Evolutionary conservation across 2,113 vertebrate species (phyloP).

Genomic region (Nansenia antarctica): DNA sequence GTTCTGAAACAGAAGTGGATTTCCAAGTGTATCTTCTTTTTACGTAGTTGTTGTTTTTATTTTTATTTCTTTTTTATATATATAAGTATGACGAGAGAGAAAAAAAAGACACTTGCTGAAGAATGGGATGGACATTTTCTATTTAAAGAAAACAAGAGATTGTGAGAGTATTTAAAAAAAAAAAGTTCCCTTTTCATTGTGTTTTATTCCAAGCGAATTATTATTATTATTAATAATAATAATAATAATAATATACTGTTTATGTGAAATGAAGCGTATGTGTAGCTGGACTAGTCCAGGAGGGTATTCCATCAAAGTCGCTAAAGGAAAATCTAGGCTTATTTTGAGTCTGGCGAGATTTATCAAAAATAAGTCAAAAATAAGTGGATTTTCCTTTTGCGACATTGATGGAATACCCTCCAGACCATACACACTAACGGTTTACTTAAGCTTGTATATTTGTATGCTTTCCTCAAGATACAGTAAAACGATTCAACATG

Average conservation of each 20-base stretch:
- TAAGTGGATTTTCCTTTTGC: no score
- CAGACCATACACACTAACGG: slow-evolving; percentile 44
- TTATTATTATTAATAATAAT: slow-evolving; percentile 47
- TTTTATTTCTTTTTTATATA: slow-evolving; percentile 36
- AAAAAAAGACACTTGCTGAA: slow-evolving; percentile 43
- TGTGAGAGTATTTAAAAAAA: slow-evolving; percentile 74
- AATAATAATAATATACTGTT: no score
- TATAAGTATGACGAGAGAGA: slow-evolving; percentile 20
- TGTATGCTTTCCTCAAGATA: neutral
- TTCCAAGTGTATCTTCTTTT: slow-evolving; percentile 34
- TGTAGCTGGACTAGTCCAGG: slow-evolving; percentile 44
- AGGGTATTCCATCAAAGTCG: no score
- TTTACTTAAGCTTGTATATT: slow-evolving; percentile 35
- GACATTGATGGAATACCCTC: no score
- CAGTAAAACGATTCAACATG: slow-evolving; percentile 7
- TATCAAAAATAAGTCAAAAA: no score
- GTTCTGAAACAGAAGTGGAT: slow-evolving; percentile 16
- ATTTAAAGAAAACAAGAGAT: slow-evolving; percentile 72
- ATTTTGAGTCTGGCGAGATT: no score
- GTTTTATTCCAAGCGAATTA: slow-evolving; percentile 65
- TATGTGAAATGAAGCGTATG: slow-evolving; percentile 37
- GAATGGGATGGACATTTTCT: slow-evolving; percentile 69
- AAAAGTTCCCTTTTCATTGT: slow-evolving; percentile 67
- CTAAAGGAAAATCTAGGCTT: no score
- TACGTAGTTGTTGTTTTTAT: slow-evolving; percentile 34